Conservation (phyloP, 2,113 vertebrate species). For the Polypterus senegalus region DNA sequence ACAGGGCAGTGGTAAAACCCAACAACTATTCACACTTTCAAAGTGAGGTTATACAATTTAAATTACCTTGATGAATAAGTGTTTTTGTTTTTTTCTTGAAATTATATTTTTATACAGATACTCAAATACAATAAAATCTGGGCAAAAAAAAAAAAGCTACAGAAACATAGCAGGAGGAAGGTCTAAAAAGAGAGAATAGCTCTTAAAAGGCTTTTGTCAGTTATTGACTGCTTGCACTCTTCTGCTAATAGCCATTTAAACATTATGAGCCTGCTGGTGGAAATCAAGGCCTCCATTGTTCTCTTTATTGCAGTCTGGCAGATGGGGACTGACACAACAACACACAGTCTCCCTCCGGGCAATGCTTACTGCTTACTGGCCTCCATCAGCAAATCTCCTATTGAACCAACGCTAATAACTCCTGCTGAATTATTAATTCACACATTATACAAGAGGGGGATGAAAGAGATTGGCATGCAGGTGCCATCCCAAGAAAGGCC, state of each 20-base stretch:
- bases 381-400: slow-evolving; percentile 68
- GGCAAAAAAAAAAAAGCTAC: slow-evolving; percentile 16
- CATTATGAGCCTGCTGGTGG: slow-evolving; percentile 73
- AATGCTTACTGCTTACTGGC: slow-evolving; percentile 40
- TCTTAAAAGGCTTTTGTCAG: slow-evolving; percentile 72
- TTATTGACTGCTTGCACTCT: slow-evolving; percentile 77
- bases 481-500: slow-evolving; percentile 48
- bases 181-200: slow-evolving; percentile 35
- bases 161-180: slow-evolving; percentile 33
- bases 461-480: slow-evolving; percentile 48
- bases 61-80: no score
- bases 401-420: slow-evolving; percentile 71
- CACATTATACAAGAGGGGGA: slow-evolving; percentile 53
- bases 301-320: slow-evolving; percentile 72
- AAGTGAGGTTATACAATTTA: no score
- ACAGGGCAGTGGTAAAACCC: no score
- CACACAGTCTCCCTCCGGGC: slow-evolving; percentile 61
- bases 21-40: no score
- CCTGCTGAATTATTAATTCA: slow-evolving; percentile 70
- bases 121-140: no score
- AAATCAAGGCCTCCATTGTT: slow-evolving; percentile 74
- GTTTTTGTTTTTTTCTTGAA: no score
- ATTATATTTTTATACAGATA: no score
- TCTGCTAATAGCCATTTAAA: slow-evolving; percentile 78
- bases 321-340: slow-evolving; percentile 73